Evolutionary conservation across 2,113 vertebrate genomes (phyloP).

Genomic region (Chinchilla lanigera): DNA sequence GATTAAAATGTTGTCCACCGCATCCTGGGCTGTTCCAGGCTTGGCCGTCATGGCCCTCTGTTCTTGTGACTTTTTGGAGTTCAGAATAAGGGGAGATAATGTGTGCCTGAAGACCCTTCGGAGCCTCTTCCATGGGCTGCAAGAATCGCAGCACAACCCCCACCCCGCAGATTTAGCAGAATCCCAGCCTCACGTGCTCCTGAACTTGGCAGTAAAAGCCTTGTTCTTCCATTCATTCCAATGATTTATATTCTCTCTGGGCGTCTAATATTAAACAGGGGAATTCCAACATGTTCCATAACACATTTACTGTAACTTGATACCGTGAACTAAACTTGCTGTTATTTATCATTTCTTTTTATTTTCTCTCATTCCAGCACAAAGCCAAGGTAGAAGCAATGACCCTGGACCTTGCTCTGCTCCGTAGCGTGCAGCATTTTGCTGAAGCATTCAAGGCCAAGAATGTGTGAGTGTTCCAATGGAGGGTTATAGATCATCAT

Average conservation of each 20-base stretch:
- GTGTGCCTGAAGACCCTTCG: slow-evolving; percentile 40
- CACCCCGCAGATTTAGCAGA: slow-evolving; percentile 68
- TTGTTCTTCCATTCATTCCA: slow-evolving; percentile 70
- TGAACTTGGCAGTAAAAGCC: slow-evolving; percentile 83
- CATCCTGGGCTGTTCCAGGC: neutral
- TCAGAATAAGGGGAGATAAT: neutral
- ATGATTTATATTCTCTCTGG: slow-evolving; percentile 85
- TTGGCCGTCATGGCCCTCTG: neutral
- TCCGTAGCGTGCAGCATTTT: slow-evolving; percentile 94
- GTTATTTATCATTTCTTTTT: slow-evolving; percentile 86
- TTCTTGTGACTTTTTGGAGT: neutral
- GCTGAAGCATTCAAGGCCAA: slow-evolving; percentile 95
- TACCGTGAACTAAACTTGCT: slow-evolving; percentile 82
- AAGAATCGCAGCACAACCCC: slow-evolving; percentile 54
- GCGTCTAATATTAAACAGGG: slow-evolving; percentile 86
- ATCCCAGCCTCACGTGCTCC: slow-evolving; percentile 71
- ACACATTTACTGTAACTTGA: slow-evolving; percentile 84
- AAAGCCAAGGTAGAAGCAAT: slow-evolving; percentile 97
- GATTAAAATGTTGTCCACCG: neutral
- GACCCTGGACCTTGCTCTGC: slow-evolving; percentile 94
- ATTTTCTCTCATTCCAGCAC: slow-evolving; percentile 90
- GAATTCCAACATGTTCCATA: slow-evolving; percentile 85
- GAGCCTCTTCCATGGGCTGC: neutral
- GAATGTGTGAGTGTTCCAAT: slow-evolving; percentile 93
- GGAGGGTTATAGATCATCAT: slow-evolving; percentile 69